Conservation (phyloP, 2,888 invertebrate species). For the Brachynemurus nebulosus region DNA sequence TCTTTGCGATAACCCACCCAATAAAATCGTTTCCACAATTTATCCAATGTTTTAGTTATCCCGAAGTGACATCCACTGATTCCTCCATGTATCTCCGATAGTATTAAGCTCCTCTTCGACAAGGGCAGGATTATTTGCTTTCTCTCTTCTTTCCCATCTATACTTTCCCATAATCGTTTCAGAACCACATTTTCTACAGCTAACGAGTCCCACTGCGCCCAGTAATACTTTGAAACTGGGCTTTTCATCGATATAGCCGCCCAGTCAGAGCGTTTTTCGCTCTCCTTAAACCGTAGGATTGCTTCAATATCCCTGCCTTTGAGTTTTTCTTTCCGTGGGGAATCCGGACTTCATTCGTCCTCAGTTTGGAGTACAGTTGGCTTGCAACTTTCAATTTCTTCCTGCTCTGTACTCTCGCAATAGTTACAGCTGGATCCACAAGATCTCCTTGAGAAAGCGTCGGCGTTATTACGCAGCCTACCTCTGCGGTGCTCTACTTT, state of each 20-base stretch:
- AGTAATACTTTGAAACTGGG: background rate
- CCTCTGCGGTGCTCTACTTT: too few species aligned
- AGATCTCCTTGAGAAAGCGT: too few species aligned
- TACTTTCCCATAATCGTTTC: too few species aligned
- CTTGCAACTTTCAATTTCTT: background rate
- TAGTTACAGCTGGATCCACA: background rate
- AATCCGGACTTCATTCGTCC: background rate
- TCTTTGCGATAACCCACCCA: slow-evolving; percentile 8
- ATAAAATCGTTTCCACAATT: slow-evolving; percentile 14
- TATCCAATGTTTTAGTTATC: slow-evolving; percentile 1
- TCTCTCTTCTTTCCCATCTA: too few species aligned
- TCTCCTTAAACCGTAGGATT: background rate
- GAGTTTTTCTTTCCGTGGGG: background rate
- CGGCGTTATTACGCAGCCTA: too few species aligned
- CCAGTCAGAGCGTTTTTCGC: too few species aligned
- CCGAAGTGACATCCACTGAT: background rate
- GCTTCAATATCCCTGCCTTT: background rate
- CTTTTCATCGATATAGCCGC: background rate
- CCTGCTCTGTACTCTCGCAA: background rate
- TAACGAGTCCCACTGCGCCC: background rate
- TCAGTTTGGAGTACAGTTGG: background rate
- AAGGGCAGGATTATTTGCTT: background rate
- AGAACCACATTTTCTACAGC: background rate
- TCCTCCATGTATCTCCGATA: background rate
- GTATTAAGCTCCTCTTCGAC: background rate